These are phyloP conservation scores for Garrulus glandarius DNA, from an alignment of 2,797 vertebrate genomes.

Conservation along the genomic window DNA sequence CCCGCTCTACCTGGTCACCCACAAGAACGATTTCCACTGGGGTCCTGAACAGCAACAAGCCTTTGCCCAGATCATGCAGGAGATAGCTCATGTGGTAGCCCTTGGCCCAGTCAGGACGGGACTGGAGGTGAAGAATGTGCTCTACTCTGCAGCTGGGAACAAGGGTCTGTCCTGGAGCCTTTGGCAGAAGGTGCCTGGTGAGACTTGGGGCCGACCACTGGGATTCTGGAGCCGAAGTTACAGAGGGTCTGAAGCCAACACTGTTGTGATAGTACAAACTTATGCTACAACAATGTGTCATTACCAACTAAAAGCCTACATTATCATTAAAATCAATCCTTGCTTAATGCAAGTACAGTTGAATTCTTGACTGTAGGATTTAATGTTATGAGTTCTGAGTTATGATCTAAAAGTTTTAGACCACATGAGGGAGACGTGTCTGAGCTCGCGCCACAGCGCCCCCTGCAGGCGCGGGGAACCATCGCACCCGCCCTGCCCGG, in stretches of 20 bases:
- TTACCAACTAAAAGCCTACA: not conserved
- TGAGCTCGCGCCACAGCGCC: fast-evolving
- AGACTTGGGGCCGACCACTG: fast-evolving
- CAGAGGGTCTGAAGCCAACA: not conserved
- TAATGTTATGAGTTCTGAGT: not conserved
- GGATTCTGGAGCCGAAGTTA: fast-evolving
- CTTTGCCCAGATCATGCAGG: not conserved
- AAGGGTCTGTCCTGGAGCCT: not conserved
- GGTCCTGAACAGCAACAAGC: not conserved
- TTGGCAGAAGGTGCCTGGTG: not conserved
- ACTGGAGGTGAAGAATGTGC: not conserved
- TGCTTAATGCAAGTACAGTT: not conserved
- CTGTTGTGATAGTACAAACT: not conserved
- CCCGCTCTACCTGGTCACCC: fast-evolving
- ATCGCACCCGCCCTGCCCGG: not conserved
- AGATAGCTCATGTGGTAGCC: fast-evolving
- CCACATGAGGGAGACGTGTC: fast-evolving
- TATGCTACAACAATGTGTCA: not conserved
- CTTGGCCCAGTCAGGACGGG: fast-evolving
- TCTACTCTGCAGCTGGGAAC: fast-evolving
- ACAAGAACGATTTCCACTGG: fast-evolving
- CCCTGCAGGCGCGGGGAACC: not conserved
- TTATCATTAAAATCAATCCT: not conserved
- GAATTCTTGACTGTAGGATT: not conserved
- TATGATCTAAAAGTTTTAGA: not conserved